A percentile compares a stretch with the other conserved stretches of the same genome.
Evolutionary conservation across 1,140 invertebrate genomes (phyloP).

Genomic region (Ericerus pela): DNA sequence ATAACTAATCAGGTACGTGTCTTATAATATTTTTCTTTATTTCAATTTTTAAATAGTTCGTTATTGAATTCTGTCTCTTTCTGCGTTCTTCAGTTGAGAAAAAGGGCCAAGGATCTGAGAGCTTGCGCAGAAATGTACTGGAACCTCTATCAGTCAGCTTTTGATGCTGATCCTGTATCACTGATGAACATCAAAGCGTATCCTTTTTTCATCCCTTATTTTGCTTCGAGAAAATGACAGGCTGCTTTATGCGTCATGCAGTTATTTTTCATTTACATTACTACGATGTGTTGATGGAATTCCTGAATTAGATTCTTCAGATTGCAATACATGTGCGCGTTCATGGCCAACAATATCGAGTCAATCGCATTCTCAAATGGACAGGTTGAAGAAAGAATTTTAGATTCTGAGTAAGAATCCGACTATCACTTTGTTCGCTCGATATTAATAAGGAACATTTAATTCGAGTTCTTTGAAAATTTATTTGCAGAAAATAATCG

Average conservation of each 20-base stretch:
- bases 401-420: constrained; percentile 33
- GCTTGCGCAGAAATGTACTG: constrained; percentile 60
- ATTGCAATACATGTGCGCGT: constrained; percentile 57
- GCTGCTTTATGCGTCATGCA: not conserved
- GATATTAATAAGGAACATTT: constrained; percentile 10
- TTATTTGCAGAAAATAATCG: too few relatives aligned
- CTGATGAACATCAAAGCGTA: constrained; percentile 60
- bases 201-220: constrained; percentile 28
- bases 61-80: constrained; percentile 16
- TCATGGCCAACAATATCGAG: constrained; percentile 61
- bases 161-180: constrained; percentile 81
- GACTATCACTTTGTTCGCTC: too few relatives aligned
- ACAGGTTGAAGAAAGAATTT: constrained; percentile 35
- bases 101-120: constrained; percentile 58
- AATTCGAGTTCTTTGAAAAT: too few relatives aligned
- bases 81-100: constrained; percentile 42
- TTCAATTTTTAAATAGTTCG: not conserved
- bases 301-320: constrained; percentile 29
- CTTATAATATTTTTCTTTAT: not conserved
- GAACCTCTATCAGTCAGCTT: constrained; percentile 74
- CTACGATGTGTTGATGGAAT: not conserved
- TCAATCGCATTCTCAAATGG: constrained; percentile 37
- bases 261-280: not conserved
- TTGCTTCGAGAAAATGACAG: not conserved
- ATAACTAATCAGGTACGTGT: constrained; percentile 53